Conservation (phyloP, 2,113 vertebrate species). For the Onychostoma macrolepis region DNA sequence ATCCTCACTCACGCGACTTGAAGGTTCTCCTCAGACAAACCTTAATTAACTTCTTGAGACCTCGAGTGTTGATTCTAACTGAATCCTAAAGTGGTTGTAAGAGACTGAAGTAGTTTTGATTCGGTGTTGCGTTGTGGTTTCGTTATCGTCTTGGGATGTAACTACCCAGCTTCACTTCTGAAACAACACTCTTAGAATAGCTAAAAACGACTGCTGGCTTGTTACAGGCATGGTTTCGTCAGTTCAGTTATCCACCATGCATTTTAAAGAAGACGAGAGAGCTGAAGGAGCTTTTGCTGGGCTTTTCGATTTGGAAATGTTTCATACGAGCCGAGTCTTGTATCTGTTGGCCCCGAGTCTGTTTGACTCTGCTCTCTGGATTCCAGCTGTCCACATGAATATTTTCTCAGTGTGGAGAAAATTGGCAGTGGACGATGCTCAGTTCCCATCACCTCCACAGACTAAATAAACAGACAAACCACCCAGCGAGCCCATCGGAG, state of each 20-base stretch:
- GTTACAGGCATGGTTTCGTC: neutral
- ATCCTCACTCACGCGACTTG: neutral
- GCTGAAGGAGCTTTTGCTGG: neutral
- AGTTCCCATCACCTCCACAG: constrained; percentile 72
- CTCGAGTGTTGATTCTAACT: neutral
- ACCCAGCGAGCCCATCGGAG: constrained; percentile 59
- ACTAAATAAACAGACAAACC: constrained; percentile 76
- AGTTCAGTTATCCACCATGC: neutral
- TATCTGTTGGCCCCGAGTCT: constrained; percentile 72
- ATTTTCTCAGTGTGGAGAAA: constrained; percentile 77
- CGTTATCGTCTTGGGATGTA: neutral
- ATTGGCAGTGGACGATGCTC: constrained; percentile 67
- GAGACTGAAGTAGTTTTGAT: neutral
- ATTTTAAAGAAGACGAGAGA: neutral
- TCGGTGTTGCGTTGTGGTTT: neutral
- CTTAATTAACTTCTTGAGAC: neutral
- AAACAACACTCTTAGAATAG: neutral
- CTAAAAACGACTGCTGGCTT: neutral
- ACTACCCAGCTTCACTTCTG: neutral
- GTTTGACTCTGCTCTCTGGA: constrained; percentile 66
- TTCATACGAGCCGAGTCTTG: constrained; percentile 58
- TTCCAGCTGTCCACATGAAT: constrained; percentile 71
- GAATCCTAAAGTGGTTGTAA: neutral
- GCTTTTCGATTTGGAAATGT: constrained; percentile 54
- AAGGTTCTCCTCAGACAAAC: neutral